Evolutionary conservation across 2,888 invertebrate species (phyloP), one percentile per base, ranked within the genome.

Genomic region (Suillia variegata): DNA sequence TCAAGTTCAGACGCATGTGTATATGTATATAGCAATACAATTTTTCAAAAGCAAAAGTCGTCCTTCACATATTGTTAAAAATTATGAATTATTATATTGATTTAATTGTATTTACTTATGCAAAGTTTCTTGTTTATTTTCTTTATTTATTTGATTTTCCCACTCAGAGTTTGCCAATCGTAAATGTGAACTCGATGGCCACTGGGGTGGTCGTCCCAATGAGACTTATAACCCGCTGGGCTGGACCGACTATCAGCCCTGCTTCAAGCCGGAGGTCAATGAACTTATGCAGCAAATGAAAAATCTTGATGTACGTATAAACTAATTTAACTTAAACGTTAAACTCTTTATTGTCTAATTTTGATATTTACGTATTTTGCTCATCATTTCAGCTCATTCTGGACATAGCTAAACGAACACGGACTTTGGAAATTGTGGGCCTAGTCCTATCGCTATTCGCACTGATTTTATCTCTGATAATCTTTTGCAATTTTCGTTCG

Each of bases 161-260:
- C n/a, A n/a, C n/a, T n/a, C n/a, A 93, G 93, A 88, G 72, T 86
- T 85, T 63, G 92, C 91, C 1, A 87, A 85, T 74, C 87, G 91
- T 62, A 85, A 84, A 38, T 94, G 94, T 74, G 87, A 87, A 2
- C 70, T 82, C 0, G 84, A 87, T 22, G 94, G 93, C 0, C 80
- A 82, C 2, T 94, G 94, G 94, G 85, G 87, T 59, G 85, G 87
- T 59, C 77, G 84, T 65, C 80, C 83, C 70, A 82, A 75, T 70
- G 80, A 50, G 67, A 77, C 53, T 56, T 78, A 70, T 69, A 77
- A 20, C 77, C 74, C 38, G 61, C 79, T 1, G 80, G 93, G 93
- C 2, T 94, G 92, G 89, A 93, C 94, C 2, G 92, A 94, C 80
- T 95, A 91, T 75, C 89, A 90, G 0, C 87, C 87, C 0, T 95